phyloP scores from a whole-genome alignment of 1,140 invertebrate species.

The Zaprionus nigranus region DNA sequence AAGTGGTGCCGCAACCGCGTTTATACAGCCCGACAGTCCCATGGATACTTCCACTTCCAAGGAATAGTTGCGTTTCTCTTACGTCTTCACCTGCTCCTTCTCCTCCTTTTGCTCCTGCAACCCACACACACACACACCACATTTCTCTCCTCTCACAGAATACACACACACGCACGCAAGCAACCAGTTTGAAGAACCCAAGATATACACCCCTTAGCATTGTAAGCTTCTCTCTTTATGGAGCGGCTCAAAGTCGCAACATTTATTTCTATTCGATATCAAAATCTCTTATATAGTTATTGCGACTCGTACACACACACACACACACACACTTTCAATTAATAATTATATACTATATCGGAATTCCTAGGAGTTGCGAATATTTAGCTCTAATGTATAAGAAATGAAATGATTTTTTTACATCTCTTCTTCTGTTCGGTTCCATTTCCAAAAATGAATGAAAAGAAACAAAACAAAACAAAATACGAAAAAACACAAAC shows the following conservation, averaged over 20 bases:
- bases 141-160: slow-evolving; percentile 8
- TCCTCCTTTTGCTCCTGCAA: background rate
- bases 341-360: slow-evolving; percentile 60
- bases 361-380: slow-evolving; percentile 44
- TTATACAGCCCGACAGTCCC: slow-evolving; percentile 87
- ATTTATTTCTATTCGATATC: slow-evolving; percentile 72
- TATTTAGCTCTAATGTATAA: slow-evolving; percentile 62
- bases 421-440: slow-evolving; percentile 47
- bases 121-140: slow-evolving; percentile 16
- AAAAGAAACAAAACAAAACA: slow-evolving; percentile 34
- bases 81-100: background rate
- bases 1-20: slow-evolving; percentile 63
- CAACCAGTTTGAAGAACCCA: slow-evolving; percentile 72
- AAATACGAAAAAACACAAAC: slow-evolving; percentile 17
- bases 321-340: slow-evolving; percentile 43
- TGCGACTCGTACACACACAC: slow-evolving; percentile 45
- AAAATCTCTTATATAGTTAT: slow-evolving; percentile 71
- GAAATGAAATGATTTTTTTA: slow-evolving; percentile 60
- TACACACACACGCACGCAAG: slow-evolving; percentile 51
- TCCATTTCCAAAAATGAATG: slow-evolving; percentile 43
- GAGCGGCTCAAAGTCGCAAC: slow-evolving; percentile 71
- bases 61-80: slow-evolving; percentile 58
- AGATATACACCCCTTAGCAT: slow-evolving; percentile 7
- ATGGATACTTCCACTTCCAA: slow-evolving; percentile 87
- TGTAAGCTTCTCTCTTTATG: slow-evolving; percentile 34